Evolutionary conservation across 1,140 invertebrate genomes (phyloP).

Genomic region (Papilio xuthus): DNA sequence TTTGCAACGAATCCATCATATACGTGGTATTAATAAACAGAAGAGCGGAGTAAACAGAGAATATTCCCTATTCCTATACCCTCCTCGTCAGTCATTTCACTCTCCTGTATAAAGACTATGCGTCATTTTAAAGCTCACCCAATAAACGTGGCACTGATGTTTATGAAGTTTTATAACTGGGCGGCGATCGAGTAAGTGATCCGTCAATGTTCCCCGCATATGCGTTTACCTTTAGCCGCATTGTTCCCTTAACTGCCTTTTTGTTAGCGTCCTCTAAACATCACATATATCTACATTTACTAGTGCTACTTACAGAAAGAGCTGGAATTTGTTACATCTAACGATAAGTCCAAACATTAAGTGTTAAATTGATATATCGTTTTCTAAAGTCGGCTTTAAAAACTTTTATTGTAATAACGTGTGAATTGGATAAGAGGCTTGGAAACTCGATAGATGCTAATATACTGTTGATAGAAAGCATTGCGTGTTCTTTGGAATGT

Average conservation of each 20-base stretch:
- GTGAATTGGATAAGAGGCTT: conserved; percentile 35
- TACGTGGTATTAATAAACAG: background rate
- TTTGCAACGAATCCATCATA: background rate
- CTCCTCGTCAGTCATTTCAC: background rate
- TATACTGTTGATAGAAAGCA: conserved; percentile 8
- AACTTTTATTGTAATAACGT: conserved; percentile 34
- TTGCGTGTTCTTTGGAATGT: background rate
- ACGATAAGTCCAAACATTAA: conserved; percentile 15
- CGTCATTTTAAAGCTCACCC: conserved; percentile 39
- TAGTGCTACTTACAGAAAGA: conserved; percentile 16
- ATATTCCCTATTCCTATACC: background rate
- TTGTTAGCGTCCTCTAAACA: conserved; percentile 32
- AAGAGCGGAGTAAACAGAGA: background rate
- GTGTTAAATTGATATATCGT: background rate
- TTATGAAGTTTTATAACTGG: conserved; percentile 49
- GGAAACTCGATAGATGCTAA: conserved; percentile 1
- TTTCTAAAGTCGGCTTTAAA: conserved; percentile 20
- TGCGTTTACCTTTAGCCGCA: conserved; percentile 11
- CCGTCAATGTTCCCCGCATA: conserved; percentile 36
- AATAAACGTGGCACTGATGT: conserved; percentile 46
- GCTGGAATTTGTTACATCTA: conserved; percentile 27
- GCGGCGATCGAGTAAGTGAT: conserved; percentile 46
- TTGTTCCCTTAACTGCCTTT: conserved; percentile 38
- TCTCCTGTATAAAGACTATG: background rate
- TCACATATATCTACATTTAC: conserved; percentile 19